Evolutionary conservation across 2,113 vertebrate genomes (phyloP).

Genomic region (Peucedramus taeniatus): DNA sequence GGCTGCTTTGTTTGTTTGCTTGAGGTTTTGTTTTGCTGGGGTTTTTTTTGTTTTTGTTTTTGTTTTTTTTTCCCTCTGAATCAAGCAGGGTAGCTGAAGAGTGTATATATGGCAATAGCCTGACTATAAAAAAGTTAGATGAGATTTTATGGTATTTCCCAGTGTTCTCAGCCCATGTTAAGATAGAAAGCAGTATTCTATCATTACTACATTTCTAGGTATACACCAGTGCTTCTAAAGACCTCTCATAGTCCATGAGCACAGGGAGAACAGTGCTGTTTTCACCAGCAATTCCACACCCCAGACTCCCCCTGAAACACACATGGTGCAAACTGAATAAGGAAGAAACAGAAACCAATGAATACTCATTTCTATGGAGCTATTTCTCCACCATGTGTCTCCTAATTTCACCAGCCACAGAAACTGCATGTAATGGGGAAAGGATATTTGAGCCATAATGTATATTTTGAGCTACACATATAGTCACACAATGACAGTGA

Average conservation of each 20-base stretch:
- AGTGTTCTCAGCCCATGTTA: neutral
- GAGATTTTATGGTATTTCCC: neutral
- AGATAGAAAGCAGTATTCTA: neutral
- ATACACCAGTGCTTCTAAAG: neutral
- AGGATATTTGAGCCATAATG: neutral
- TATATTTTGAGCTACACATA: neutral
- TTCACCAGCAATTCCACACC: neutral
- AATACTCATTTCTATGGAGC: neutral
- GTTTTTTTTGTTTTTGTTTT: neutral
- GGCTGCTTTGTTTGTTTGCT: neutral
- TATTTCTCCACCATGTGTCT: neutral
- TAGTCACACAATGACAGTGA: neutral
- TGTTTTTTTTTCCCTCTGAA: neutral
- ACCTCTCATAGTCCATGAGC: accelerated
- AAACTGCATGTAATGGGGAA: neutral
- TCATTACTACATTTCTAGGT: neutral
- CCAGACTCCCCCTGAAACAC: neutral
- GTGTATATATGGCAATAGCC: neutral
- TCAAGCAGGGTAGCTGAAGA: neutral
- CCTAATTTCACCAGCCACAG: neutral
- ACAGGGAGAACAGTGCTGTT: neutral
- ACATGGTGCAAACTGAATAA: neutral
- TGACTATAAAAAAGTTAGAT: neutral
- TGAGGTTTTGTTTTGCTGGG: neutral
- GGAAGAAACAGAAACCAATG: neutral